Evolutionary conservation across 2,797 vertebrate genomes (phyloP), one percentile per base, ranked within the genome.

Genomic region (Sitta carolinensis): DNA sequence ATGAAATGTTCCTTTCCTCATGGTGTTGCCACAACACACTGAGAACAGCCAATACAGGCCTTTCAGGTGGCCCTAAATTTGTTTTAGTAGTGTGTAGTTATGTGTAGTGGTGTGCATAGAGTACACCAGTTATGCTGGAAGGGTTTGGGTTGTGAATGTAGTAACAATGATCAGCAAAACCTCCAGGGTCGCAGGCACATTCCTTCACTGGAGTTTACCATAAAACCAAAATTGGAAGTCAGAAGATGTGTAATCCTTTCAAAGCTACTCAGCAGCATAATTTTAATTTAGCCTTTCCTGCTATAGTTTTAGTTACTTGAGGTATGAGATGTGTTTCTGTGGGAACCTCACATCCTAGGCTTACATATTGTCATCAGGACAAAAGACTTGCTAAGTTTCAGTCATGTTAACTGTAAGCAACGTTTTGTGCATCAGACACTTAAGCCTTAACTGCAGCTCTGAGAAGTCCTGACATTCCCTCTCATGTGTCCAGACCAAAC

Each of bases 131-230:
- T 80, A 21, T 5, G 10, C 30, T 58, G 61, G 40, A 87, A 30
- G 11, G 2, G 1, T 61, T 91, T 74, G 48, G 21, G 8, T 57
- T 80, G 26, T 54, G 32, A 67, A 8, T 47, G 22, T 40, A 52
- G 17, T 79, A 55, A 29, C 20, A 34, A 12, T 23, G 42, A 47
- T 91, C 8, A 40, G 42, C 21, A 77, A 50, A 80, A 8, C 30
- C 47, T 57, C 16, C 27, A 50, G 2, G 11, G 13, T 74, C 0
- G 0, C 16, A 52, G 18, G 26, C 23, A 51, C 11, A 7, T 50
- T 58, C 40, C 34, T 66, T 40, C 62, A 47, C 29, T 22, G 50
- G 45, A 47, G 16, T 59, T 2, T 4, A 17, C 27, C 70, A n/a
- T 19, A 34, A 85, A 61, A 66, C 27, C 62, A 48, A 48, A 80